Evolutionary conservation across 2,113 vertebrate genomes (phyloP).

Genomic region (Eretmochelys imbricata): DNA sequence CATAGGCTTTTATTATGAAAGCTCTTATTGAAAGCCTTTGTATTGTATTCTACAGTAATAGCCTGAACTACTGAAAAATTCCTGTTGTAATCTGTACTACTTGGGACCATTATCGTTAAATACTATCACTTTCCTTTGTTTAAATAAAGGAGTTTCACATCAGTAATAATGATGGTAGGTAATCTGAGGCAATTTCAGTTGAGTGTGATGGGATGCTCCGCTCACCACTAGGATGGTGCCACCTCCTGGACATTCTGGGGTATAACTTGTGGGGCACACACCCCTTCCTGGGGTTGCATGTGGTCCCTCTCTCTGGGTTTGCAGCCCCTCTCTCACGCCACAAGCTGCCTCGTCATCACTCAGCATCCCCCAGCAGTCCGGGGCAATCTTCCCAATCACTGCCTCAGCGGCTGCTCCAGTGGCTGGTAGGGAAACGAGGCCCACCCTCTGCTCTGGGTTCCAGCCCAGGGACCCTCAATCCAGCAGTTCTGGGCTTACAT

Average conservation of each 20-base stretch:
- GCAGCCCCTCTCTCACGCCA: background rate
- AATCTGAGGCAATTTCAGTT: background rate
- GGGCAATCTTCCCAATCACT: background rate
- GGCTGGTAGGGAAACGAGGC: no score
- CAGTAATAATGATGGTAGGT: rapidly evolving
- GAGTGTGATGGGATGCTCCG: background rate
- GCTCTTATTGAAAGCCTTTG: background rate
- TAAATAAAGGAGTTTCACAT: background rate
- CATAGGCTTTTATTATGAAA: rapidly evolving
- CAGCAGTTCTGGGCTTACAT: background rate
- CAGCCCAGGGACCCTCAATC: background rate
- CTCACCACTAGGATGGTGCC: background rate
- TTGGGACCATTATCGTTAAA: rapidly evolving
- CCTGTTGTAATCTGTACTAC: rapidly evolving
- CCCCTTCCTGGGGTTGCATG: background rate
- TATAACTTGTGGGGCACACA: background rate
- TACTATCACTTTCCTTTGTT: rapidly evolving
- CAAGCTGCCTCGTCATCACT: background rate
- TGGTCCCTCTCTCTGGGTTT: background rate
- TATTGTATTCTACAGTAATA: background rate
- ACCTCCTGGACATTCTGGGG: background rate
- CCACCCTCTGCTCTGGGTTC: background rate
- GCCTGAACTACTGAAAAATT: background rate
- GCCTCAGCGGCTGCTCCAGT: no score
- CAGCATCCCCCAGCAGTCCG: background rate